Base-by-base conservation (phyloP, 2,797 vertebrate genomes). In the Pipistrellus kuhlii region DNA sequence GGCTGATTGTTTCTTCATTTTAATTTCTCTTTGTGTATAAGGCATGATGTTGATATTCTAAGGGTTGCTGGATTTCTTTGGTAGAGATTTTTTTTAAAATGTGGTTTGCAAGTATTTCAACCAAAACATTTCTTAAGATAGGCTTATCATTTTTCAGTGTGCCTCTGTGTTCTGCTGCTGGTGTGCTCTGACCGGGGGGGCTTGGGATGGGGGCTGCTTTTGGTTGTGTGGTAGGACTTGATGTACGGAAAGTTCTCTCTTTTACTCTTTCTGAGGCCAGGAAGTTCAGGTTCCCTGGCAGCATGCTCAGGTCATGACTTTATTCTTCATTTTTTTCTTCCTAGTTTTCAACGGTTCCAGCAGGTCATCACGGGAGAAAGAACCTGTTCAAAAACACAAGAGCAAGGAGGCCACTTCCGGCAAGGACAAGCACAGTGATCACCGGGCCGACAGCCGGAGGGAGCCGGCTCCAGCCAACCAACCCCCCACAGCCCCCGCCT, bases 291-390 rank as follows among this genome's bases (percentile, higher is more conserved):
- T 75, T 18, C 10, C 5, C 0, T 2, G 25, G 25, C 12, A 3
- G 30, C 0, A 5, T 32, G 8, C 21, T 57, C 11, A 17, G 18
- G 35, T 14, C 8, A 3, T 94, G 38, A 96, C 53, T 25, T 59
- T 0, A 0, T 53, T 41, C n/a, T 81, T 46, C 20, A 53, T 83
- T 21, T 53, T 38, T 96, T 85, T 90, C 78, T 95, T 83, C 80
- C 80, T 97, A 99, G 99, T 99, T 96, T 99, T 99, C 98, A 99
- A 99, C 98, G 99, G 99, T 97, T 99, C 99, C 93, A 98, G 98
- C 96, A 99, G 99, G 98, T 98, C 98, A 55, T 98, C 98, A 88
- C 99, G 99, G 98, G 99, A 99, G 98, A 99, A 98, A 95, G 98
- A 99, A 95, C 97, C 98, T 96, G 96, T 98, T 97, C 98, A 98